Evolutionary conservation across 2,888 invertebrate species (phyloP).

Genomic region (Steinernema hermaphroditum): DNA sequence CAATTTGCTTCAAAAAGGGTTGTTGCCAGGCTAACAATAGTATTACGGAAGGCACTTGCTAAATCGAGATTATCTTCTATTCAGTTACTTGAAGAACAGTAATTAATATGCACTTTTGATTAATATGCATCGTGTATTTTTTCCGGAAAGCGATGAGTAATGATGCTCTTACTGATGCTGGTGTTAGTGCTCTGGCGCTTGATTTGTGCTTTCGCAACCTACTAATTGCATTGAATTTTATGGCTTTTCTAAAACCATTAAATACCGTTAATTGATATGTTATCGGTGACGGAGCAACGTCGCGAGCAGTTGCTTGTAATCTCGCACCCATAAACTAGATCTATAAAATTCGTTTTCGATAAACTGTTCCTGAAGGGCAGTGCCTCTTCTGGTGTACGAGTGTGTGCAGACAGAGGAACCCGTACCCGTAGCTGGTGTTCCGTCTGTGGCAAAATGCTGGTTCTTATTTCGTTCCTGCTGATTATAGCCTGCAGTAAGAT

Average conservation of each 20-base stretch:
- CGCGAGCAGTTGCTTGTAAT: neutral
- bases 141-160: no score
- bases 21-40: no score
- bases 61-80: no score
- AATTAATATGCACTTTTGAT: no score
- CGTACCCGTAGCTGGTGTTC: neutral
- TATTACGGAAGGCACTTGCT: no score
- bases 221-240: constrained; percentile 1
- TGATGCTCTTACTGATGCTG: neutral
- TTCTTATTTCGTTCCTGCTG: neutral
- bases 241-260: constrained; percentile 22
- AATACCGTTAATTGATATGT: neutral
- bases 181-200: neutral
- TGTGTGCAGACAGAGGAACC: neutral
- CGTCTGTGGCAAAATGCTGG: neutral
- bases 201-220: neutral
- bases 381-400: neutral
- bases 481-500: neutral
- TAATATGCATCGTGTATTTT: no score
- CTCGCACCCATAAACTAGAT: constrained; percentile 21
- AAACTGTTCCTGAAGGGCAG: constrained; percentile 8
- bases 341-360: constrained; percentile 22
- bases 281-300: constrained; percentile 6
- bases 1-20: no score
- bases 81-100: no score